A percentile compares a stretch with the other conserved stretches of the same genome.
Evolutionary conservation across 1,140 invertebrate species (phyloP).

Genomic region (Trachymyrmex cornetzi): DNA sequence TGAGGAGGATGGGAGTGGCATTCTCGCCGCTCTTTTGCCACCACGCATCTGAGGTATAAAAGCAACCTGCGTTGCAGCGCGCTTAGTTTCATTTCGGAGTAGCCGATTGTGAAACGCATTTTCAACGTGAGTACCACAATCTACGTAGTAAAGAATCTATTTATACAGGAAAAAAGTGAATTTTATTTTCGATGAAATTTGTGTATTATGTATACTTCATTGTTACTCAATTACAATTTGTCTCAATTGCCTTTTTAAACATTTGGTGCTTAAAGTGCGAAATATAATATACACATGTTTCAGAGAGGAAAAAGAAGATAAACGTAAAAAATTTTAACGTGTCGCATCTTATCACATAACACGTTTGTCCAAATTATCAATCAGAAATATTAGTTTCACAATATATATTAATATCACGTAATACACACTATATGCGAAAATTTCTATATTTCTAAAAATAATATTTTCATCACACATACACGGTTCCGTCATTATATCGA

Average conservation of each 20-base stretch:
- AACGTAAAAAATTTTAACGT: background rate
- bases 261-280: background rate
- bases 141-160: background rate
- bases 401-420: background rate
- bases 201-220: background rate
- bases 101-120: slow-evolving; percentile 72
- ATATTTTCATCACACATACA: background rate
- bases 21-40: slow-evolving; percentile 33
- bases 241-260: background rate
- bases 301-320: background rate
- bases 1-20: slow-evolving; percentile 53
- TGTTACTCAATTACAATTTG: background rate
- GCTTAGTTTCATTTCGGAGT: slow-evolving; percentile 80
- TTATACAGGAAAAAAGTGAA: background rate
- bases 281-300: background rate
- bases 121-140: slow-evolving; percentile 76
- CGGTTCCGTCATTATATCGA: background rate
- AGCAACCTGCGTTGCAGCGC: slow-evolving; percentile 77
- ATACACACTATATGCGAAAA: background rate
- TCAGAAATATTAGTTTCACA: background rate
- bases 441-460: background rate
- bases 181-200: background rate
- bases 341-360: background rate
- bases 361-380: background rate
- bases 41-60: slow-evolving; percentile 78